Evolutionary conservation across 2,797 vertebrate species (phyloP), one percentile per base, ranked within the genome.

Genomic region (Decapterus maruadsi): DNA sequence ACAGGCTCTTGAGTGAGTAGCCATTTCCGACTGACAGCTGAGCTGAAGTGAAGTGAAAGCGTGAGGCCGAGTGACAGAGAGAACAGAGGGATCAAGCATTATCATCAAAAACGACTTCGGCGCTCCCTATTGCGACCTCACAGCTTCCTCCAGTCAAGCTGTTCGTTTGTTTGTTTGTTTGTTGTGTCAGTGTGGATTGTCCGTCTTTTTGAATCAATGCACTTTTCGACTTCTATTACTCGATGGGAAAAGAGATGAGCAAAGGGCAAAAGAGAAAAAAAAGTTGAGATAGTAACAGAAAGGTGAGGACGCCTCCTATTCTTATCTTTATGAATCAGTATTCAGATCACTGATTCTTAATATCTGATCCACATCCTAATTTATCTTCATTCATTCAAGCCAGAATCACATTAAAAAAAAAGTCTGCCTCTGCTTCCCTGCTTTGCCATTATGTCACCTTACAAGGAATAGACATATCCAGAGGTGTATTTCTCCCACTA

Each of bases 91-190:
- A 89, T 92, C 74, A 81, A 81, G 80, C 80, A 78, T 87, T 85
- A 87, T 90, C 88, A 92, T 91, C 86, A 91, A 86, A 90, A 90
- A 84, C 50, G 68, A 89, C 78, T 87, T 63, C 72, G 69, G 74
- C 48, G 81, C 87, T 81, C 83, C 86, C 81, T 68, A 59, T 83
- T 73, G 84, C 10, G 77, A 75, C 85, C 86, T 89, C 87, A 77
- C 90, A 86, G 81, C 88, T 83, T 89, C 82, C 78, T 84, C 86
- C 86, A 86, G 87, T 84, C 87, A 81, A 86, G 87, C 84, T 85
- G 85, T 79, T 83, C 45, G 79, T 87, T 79, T 85, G 77, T 90
- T 80, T 82, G 83, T 80, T 68, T 31, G 65, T 85, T 87, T 89
- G 83, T 87, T 88, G 82, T 88, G 79, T 88, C 81, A 84, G 75